Base-by-base conservation (phyloP, 2,113 vertebrate genomes). In the Psilopogon haemacephalus region DNA sequence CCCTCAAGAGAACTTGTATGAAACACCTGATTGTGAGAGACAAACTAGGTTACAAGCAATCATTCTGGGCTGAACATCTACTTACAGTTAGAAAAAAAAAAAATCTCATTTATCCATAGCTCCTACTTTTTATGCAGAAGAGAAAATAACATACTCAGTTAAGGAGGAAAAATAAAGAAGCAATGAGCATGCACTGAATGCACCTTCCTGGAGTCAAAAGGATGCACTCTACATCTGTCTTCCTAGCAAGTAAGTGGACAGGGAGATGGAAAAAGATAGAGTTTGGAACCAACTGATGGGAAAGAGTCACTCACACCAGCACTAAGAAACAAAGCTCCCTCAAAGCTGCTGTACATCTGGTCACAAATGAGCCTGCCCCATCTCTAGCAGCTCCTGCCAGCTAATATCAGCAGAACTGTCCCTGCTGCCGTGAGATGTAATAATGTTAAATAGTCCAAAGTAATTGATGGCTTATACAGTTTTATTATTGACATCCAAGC, bases 401-500 rank as follows among this genome's bases (percentile, higher is more conserved):
- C 38, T 8, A 1, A 3, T 9, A 35, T 1, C 27, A 63, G 69
- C 77, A 87, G 37, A 59, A 63, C 55, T 54, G 40, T 23, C 52
- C 68, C 56, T 32, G 21, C 15, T 20, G 82, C 6, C 5, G 54
- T 64, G 73, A 87, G 73, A 59, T 24, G 30, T 5, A 44, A 52
- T 27, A 16, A 56, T 38, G 78, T n/a, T 55, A 64, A 70, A 84
- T 35, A 91, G 82, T 19, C 85, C 64, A 52, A 50, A 86, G 71
- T 63, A 84, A 96, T 74, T 92, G 6, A 76, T 56, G 68, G 67
- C 32, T 87, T 70, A 28, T 20, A n/a, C 18, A 54, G 23, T 52
- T 73, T 60, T 77, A 64, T 76, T 89, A 85, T 38, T 92, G 89
- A 76, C 68, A 83, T 77, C 69, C 71, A 95, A 87, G 63, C n/a